Conservation (phyloP, 2,797 vertebrate species). For the Columba guinea region DNA sequence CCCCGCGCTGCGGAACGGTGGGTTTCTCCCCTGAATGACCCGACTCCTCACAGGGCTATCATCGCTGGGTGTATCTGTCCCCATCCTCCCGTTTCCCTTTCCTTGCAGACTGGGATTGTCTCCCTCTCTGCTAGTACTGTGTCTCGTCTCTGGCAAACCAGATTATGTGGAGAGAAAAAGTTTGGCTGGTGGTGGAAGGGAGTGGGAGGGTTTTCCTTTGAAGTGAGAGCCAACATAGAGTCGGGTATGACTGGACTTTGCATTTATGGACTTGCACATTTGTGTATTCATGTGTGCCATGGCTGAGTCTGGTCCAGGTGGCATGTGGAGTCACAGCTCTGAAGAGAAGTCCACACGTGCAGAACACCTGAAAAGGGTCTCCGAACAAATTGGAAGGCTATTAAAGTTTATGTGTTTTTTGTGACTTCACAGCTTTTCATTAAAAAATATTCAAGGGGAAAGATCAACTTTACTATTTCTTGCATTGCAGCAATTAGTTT, state of each 20-base stretch:
- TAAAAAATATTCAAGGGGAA: rapidly evolving
- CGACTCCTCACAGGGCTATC: neutral
- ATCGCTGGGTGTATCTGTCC: rapidly evolving
- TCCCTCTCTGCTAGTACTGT: neutral
- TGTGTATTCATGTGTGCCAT: neutral
- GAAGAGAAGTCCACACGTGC: neutral
- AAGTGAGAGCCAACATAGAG: neutral
- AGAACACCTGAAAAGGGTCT: neutral
- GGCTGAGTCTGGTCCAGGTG: neutral
- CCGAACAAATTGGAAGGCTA: rapidly evolving
- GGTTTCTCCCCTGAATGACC: no score
- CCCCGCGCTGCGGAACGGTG: neutral
- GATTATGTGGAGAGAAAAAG: neutral
- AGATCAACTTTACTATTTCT: neutral
- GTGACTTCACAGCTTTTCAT: neutral
- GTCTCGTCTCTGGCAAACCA: neutral
- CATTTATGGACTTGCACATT: neutral
- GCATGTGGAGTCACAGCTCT: rapidly evolving
- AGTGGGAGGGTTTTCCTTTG: neutral
- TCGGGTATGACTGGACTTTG: neutral
- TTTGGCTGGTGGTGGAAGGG: neutral
- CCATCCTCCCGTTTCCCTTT: neutral
- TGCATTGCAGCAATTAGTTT: neutral
- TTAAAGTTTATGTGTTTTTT: neutral
- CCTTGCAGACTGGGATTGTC: neutral